Conservation (phyloP, 2,113 vertebrate genomes). For the Baryphthengus martii region DNA sequence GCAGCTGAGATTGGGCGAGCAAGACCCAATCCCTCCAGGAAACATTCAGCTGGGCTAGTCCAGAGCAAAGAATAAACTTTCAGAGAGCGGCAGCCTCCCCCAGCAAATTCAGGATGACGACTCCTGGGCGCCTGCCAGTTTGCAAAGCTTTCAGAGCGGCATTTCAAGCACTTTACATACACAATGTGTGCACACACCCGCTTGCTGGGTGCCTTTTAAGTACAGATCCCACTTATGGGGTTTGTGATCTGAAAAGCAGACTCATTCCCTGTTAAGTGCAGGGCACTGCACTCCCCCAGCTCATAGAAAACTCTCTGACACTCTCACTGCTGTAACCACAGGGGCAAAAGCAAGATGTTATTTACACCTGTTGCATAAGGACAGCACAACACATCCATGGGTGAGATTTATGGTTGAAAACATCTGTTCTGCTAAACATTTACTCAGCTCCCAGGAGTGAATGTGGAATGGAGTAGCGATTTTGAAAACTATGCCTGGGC, state of each 20-base stretch:
- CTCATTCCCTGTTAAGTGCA: background rate
- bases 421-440: background rate
- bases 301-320: background rate
- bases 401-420: background rate
- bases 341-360: background rate
- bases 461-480: background rate
- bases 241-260: constrained; percentile 37
- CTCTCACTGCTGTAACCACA: background rate
- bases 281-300: background rate
- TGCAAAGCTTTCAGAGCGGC: constrained; percentile 54
- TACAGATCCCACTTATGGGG: constrained; percentile 52
- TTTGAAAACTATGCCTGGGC: background rate
- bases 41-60: background rate
- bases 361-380: background rate
- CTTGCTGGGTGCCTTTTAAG: constrained; percentile 59
- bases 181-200: constrained; percentile 9
- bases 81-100: background rate
- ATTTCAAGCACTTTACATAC: constrained; percentile 52
- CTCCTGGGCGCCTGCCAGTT: background rate
- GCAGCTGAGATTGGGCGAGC: background rate
- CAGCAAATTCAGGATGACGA: background rate
- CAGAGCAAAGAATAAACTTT: background rate
- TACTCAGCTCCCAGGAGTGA: background rate
- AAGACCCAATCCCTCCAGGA: background rate
- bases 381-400: background rate